Base-by-base conservation (phyloP, 2,888 invertebrate species). In the Entomobrya proxima region DNA sequence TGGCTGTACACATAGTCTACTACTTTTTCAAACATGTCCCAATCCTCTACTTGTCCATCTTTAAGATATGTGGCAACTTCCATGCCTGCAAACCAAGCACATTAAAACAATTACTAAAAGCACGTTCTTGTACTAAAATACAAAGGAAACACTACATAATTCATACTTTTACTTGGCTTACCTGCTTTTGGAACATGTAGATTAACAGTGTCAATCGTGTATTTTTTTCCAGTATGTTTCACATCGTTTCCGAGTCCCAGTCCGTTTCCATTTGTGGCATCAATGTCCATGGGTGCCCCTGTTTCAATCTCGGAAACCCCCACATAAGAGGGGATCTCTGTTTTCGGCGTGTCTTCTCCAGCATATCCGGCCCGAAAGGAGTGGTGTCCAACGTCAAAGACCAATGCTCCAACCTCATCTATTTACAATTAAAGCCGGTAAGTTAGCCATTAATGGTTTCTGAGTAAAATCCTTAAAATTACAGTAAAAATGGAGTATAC, bases 331-430 rank as follows among this genome's bases (percentile, higher is more conserved):
- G 98, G 98, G 84, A 98, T 98, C 93, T 99, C 98, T 1, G 98
- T 97, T 93, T 99, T 99, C 2, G 99, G 99, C n/a, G 97, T 97
- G 92, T 99, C 99, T 92, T 99, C 99, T 91, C 98, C 98, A 9
- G 98, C 98, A 93, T 97, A 98, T 79, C 98, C 98, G 72, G 97
- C 97, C 83, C 98, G 93, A 78, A 98, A 92, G 0, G 97, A 96
- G 92, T 96, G 96, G 90, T 97, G 96, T 0, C 98, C 99, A 9
- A 98, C 95, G 92, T 99, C 99, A 91, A 99, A 98, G 40, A 99
- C 99, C 88, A 99, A 92, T 0, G 99, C 99, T 11, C 99, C 99
- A 88, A 99, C 99, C 92, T 99, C 99, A 93, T 99, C 99, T 94
- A 90, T 47, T 47, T 47, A n/a, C n/a, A n/a, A n/a, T n/a, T n/a